A percentile compares a stretch with the other conserved stretches of the same genome.
Conservation (phyloP, 1,140 invertebrate species). For the Nilaparvata lugens region DNA sequence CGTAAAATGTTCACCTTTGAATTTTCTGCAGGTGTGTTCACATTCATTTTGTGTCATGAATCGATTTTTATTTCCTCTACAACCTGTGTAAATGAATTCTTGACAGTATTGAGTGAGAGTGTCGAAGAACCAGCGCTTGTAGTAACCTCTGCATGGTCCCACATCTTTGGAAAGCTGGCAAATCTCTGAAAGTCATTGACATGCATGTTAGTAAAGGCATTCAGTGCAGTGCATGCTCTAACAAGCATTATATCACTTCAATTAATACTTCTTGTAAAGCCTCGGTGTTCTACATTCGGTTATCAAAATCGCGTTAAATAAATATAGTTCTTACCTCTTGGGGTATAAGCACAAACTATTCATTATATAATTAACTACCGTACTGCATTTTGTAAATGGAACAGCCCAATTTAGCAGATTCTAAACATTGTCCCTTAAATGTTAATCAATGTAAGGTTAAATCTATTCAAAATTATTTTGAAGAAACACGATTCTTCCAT, state of each 20-base stretch:
- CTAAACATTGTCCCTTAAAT: too few species aligned
- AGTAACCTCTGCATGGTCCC: slow-evolving; percentile 21
- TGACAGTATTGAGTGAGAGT: slow-evolving; percentile 42
- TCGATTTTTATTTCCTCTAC: slow-evolving; percentile 64
- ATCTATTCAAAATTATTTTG: too few species aligned
- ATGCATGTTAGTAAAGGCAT: neutral
- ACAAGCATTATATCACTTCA: neutral
- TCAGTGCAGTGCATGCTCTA: too few species aligned
- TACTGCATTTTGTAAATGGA: too few species aligned
- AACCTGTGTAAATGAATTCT: slow-evolving; percentile 66
- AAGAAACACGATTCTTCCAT: too few species aligned
- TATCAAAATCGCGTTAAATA: too few species aligned
- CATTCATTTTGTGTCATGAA: slow-evolving; percentile 50
- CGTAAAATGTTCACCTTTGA: slow-evolving; percentile 35
- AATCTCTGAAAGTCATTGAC: slow-evolving; percentile 17
- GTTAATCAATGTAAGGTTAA: too few species aligned
- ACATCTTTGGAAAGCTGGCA: slow-evolving; percentile 21
- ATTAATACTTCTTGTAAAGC: neutral
- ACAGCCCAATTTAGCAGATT: too few species aligned
- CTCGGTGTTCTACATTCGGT: too few species aligned
- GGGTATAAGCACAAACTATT: too few species aligned
- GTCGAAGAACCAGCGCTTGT: slow-evolving; percentile 45
- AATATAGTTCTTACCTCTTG: too few species aligned
- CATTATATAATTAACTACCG: too few species aligned
- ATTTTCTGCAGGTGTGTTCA: slow-evolving; percentile 39